Evolutionary conservation across 2,797 vertebrate genomes (phyloP).

Genomic region (Austrolebias charrua): DNA sequence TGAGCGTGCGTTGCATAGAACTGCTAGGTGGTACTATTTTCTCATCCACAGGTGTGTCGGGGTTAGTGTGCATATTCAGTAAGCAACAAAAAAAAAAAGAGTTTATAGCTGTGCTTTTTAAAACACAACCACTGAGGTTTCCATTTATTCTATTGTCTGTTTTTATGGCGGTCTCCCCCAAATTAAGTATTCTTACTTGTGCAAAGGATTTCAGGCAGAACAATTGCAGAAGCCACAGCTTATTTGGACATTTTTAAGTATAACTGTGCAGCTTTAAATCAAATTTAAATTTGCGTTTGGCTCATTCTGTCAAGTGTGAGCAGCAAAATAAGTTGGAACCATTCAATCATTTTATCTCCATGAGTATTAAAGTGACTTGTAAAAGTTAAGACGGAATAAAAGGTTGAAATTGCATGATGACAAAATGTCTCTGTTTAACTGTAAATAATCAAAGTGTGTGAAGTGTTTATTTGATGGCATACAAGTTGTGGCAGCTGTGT

Average conservation of each 20-base stretch:
- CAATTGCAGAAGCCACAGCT: constrained; percentile 1
- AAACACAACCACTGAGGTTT: constrained; percentile 7
- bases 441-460: neutral
- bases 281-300: neutral
- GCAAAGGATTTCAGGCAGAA: constrained; percentile 18
- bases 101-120: constrained; percentile 2
- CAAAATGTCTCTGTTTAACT: neutral
- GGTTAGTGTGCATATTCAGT: constrained; percentile 1
- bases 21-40: neutral
- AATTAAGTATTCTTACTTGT: neutral
- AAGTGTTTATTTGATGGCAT: neutral
- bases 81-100: constrained; percentile 12
- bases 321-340: neutral
- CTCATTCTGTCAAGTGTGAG: neutral
- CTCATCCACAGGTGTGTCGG: constrained; percentile 1
- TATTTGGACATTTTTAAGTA: no score
- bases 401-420: neutral
- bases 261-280: neutral
- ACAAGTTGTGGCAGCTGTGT: constrained; percentile 7
- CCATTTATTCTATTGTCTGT: no score
- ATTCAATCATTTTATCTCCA: no score
- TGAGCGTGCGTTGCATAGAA: constrained; percentile 23
- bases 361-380: no score
- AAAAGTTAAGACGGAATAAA: neutral
- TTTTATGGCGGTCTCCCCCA: neutral